phyloP scores from a whole-genome alignment of 2,113 vertebrate genomes.

The Hystrix cristata region DNA sequence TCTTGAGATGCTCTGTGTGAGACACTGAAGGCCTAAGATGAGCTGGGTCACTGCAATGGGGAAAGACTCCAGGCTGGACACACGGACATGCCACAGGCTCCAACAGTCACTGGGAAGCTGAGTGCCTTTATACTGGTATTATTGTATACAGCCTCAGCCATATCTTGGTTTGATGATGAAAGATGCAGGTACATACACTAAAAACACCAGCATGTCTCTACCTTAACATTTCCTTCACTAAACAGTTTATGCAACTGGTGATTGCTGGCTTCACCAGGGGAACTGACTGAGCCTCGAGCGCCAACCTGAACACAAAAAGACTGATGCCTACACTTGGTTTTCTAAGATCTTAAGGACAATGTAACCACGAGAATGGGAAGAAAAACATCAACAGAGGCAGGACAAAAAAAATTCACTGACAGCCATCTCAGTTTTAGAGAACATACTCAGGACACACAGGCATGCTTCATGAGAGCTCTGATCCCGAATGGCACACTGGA shows the following conservation, averaged over 20 bases:
- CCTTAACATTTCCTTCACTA: neutral
- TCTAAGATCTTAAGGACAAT: slow-evolving; percentile 7
- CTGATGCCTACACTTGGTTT: neutral
- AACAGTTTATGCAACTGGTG: neutral
- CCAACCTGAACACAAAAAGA: neutral
- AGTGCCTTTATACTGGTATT: neutral
- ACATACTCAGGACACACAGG: neutral
- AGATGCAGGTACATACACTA: neutral
- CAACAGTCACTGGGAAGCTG: neutral
- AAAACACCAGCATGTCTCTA: neutral
- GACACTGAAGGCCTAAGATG: neutral
- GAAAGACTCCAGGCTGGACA: too few species aligned
- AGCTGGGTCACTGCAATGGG: neutral
- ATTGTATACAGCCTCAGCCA: neutral
- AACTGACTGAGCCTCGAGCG: neutral
- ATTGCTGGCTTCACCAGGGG: neutral
- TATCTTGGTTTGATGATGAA: neutral
- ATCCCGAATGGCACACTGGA: neutral
- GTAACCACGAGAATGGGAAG: neutral
- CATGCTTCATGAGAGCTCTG: neutral
- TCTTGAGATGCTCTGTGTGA: neutral
- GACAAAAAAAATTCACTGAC: neutral
- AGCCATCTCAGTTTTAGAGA: neutral
- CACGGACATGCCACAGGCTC: neutral
- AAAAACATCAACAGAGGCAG: neutral